Percentiles rank a stretch among this genome's conserved stretches.
Conservation (phyloP, 2,888 invertebrate species). For the Plebejus anna region DNA sequence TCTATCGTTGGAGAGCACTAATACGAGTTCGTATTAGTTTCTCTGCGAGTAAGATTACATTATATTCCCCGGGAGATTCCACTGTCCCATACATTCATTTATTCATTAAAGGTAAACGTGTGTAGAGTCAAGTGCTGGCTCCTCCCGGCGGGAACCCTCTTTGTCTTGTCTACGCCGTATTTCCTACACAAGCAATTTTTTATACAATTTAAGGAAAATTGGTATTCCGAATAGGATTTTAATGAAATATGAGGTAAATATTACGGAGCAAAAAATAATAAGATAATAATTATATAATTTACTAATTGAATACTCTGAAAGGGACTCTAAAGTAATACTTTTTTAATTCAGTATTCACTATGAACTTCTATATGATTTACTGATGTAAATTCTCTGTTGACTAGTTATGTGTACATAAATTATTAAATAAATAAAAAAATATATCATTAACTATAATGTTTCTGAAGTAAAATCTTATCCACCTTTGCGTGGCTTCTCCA, state of each 20-base stretch:
- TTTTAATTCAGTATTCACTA: too few species aligned
- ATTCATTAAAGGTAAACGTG: slow-evolving; percentile 39
- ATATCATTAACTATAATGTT: too few species aligned
- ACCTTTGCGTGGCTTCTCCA: background rate
- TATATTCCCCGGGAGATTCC: slow-evolving; percentile 41
- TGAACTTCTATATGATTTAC: too few species aligned
- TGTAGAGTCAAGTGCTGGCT: slow-evolving; percentile 33
- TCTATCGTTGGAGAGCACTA: slow-evolving; percentile 20
- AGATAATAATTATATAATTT: too few species aligned
- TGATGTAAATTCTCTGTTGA: too few species aligned
- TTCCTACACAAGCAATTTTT: background rate
- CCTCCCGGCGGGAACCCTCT: slow-evolving; percentile 32
- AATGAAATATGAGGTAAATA: background rate
- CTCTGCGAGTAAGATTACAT: slow-evolving; percentile 44
- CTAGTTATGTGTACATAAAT: too few species aligned
- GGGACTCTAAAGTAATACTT: too few species aligned
- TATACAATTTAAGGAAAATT: background rate
- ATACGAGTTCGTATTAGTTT: slow-evolving; percentile 28
- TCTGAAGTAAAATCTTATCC: too few species aligned
- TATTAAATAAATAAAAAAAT: too few species aligned
- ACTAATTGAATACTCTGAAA: too few species aligned
- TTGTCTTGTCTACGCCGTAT: slow-evolving; percentile 9
- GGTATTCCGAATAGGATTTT: background rate
- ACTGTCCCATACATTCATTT: slow-evolving; percentile 38
- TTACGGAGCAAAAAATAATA: too few species aligned